A percentile compares a stretch with the other conserved stretches of the same genome.
Conservation (phyloP, 1,140 invertebrate genomes). For the Lepidurus couesii region DNA sequence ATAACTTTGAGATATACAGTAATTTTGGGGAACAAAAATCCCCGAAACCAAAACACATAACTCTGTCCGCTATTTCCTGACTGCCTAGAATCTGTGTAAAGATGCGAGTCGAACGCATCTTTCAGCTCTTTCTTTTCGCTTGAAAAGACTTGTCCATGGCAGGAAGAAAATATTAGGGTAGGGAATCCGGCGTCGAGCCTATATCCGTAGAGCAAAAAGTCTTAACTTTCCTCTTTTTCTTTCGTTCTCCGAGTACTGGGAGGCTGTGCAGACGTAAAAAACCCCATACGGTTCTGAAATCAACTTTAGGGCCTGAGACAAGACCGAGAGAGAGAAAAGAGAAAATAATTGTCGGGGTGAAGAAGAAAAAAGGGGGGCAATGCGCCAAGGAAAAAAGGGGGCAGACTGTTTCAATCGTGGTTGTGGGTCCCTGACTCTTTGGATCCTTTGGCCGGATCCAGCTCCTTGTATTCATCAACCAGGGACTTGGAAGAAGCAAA, state of each 20-base stretch:
- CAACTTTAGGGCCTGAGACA: neutral
- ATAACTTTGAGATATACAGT: too few relatives aligned
- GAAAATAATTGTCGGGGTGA: neutral
- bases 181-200: neutral
- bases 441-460: neutral
- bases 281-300: neutral
- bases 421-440: neutral
- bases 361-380: neutral
- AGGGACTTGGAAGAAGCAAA: neutral
- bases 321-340: neutral
- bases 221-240: neutral
- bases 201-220: neutral
- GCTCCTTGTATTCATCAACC: neutral
- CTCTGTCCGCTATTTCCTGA: neutral
- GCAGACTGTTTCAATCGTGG: slow-evolving; percentile 7
- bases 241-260: neutral
- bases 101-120: neutral
- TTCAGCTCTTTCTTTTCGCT: neutral
- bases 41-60: too few relatives aligned
- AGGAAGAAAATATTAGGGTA: neutral
- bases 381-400: neutral
- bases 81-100: neutral
- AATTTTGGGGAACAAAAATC: too few relatives aligned
- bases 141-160: neutral
- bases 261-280: too few relatives aligned